Percentiles rank a stretch among this genome's conserved stretches.
These are phyloP conservation scores for Sitta carolinensis DNA, from an alignment of 2,797 vertebrate species.

Conservation along the genomic window DNA sequence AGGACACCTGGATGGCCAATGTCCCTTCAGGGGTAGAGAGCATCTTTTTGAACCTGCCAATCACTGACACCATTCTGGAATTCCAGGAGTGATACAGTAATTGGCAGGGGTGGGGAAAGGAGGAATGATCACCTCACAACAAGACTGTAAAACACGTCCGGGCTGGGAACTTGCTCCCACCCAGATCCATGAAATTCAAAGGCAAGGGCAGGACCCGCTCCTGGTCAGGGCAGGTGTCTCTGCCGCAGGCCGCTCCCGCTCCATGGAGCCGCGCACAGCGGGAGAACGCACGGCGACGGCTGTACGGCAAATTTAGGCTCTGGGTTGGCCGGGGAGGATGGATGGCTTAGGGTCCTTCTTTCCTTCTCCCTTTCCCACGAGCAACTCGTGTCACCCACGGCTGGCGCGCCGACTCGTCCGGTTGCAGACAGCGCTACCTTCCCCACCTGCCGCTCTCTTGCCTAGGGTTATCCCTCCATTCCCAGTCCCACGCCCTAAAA, in stretches of 20 bases:
- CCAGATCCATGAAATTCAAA: slow-evolving; percentile 51
- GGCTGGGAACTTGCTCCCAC: slow-evolving; percentile 40
- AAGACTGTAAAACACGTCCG: slow-evolving; percentile 28
- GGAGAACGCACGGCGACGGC: neutral
- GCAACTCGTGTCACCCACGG: neutral
- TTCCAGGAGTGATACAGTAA: too few relatives aligned
- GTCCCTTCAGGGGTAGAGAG: too few relatives aligned
- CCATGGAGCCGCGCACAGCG: neutral
- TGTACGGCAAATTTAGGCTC: neutral
- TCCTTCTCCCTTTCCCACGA: neutral
- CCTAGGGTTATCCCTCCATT: neutral
- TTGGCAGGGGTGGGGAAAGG: too few relatives aligned
- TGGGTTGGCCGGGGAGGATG: fast-evolving
- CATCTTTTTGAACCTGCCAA: too few relatives aligned
- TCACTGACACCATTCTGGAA: too few relatives aligned
- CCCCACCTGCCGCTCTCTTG: too few relatives aligned
- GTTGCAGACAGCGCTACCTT: neutral
- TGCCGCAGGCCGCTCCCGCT: neutral
- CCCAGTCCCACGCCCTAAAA: neutral
- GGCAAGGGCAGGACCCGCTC: slow-evolving; percentile 25
- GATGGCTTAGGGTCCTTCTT: neutral
- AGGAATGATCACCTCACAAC: too few relatives aligned
- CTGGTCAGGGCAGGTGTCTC: neutral
- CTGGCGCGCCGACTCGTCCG: neutral
- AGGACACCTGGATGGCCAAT: too few relatives aligned